These are phyloP conservation scores for Anarsia innoxiella DNA, from an alignment of 2,888 invertebrate species.

Conservation along the genomic window DNA sequence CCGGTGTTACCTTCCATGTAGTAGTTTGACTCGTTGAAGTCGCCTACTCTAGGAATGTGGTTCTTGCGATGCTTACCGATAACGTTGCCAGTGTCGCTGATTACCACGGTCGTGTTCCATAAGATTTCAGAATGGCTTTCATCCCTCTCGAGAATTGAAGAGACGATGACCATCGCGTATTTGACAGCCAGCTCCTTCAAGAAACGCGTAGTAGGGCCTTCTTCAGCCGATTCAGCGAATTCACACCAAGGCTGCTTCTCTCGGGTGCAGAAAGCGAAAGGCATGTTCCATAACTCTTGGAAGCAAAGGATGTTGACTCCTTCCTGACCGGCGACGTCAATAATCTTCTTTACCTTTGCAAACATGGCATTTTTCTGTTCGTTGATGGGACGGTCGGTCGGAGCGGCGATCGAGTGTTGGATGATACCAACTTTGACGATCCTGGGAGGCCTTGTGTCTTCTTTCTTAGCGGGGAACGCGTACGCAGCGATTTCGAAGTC, in stretches of 20 bases:
- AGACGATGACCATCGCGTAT: slow-evolving; percentile 95
- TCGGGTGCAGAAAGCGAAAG: slow-evolving; percentile 98
- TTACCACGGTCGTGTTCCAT: slow-evolving; percentile 98
- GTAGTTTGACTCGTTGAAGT: slow-evolving; percentile 99
- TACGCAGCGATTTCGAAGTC: slow-evolving; percentile 71
- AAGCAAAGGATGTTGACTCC: slow-evolving; percentile 95
- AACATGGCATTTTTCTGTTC: slow-evolving; percentile 89
- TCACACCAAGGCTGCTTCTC: slow-evolving; percentile 98
- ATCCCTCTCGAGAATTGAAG: slow-evolving; percentile 96
- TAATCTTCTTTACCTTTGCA: slow-evolving; percentile 84
- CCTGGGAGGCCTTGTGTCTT: slow-evolving; percentile 78
- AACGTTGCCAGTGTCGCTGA: slow-evolving; percentile 90
- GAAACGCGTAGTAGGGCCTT: slow-evolving; percentile 91
- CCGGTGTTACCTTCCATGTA: slow-evolving; percentile 97
- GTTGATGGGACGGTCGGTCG: slow-evolving; percentile 84
- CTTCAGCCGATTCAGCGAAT: slow-evolving; percentile 94
- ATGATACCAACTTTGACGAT: slow-evolving; percentile 90
- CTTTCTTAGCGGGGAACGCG: slow-evolving; percentile 61
- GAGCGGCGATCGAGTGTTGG: slow-evolving; percentile 88
- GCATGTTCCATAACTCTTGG: slow-evolving; percentile 99
- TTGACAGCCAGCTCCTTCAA: slow-evolving; percentile 85
- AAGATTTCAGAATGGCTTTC: slow-evolving; percentile 88
- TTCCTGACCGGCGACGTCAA: slow-evolving; percentile 85
- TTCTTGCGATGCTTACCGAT: slow-evolving; percentile 98
- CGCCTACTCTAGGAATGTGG: slow-evolving; percentile 98